Base-by-base conservation (phyloP, 2,888 invertebrate genomes). In the Drosophila fungiperda region DNA sequence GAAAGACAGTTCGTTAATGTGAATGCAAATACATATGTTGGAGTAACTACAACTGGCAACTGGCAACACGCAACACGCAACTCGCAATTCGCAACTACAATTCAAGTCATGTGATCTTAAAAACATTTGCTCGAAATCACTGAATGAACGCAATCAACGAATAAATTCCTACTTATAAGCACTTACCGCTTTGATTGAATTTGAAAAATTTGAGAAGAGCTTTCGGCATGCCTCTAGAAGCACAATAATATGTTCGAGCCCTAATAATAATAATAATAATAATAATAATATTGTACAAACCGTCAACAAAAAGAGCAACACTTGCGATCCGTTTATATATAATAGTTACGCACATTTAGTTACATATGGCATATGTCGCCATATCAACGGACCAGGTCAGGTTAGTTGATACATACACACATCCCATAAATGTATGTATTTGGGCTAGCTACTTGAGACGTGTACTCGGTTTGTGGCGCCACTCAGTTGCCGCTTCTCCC, bases 291-390 rank as follows among this genome's bases (percentile, higher is more conserved):
- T 40, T 2, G 5, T 11, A n/a, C n/a, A 40, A 40, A 0, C 40
- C 40, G n/a, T 0, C n/a, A 36, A 50, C 36, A 26, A 33, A n/a
- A n/a, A 20, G n/a, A 57, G 26, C 29, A 73, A 62, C 42, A 77
- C 61, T 53, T 65, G 54, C 55, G 55, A 66, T 69, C 74, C 55
- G 54, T 62, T 65, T 20, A 33, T 20, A 29, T 36, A 33, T 66
- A 42, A 49, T 40, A 53, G 45, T 58, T n/a, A 26, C 23, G 15
- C 3, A 6, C 35, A n/a, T 32, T 50, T 53, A 45, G 58, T 40
- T 55, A 45, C 45, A n/a, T 26, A 33, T 76, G 59, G 68, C 76
- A 83, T 64, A 62, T 52, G 66, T 38, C n/a, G 63, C 45, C 26
- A 53, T 49, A 38, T 58, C 58, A 32, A 11, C 36, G 32, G 35